phyloP scores from a whole-genome alignment of 2,113 vertebrate genomes.

The Vireo altiloquus region DNA sequence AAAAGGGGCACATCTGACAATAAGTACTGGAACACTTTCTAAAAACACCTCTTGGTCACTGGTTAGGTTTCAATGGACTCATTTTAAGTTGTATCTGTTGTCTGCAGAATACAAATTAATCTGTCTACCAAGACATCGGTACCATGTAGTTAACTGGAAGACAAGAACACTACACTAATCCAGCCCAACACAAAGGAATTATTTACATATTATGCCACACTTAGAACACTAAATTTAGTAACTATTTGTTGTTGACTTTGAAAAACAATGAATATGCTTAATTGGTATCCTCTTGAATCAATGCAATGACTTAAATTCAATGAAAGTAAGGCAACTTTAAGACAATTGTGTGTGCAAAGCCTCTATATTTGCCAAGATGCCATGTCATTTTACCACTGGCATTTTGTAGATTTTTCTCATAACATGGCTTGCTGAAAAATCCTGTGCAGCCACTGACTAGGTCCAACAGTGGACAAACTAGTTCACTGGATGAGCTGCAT shows the following conservation, averaged over 20 bases:
- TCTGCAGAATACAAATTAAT: background rate
- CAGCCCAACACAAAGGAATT: background rate
- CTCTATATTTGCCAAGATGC: background rate
- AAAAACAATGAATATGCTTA: background rate
- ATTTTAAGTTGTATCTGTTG: background rate
- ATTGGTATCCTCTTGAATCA: background rate
- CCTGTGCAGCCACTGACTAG: background rate
- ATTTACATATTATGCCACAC: background rate
- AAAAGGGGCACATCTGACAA: background rate
- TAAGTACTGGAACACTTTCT: background rate
- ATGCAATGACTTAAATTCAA: background rate
- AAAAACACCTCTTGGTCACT: background rate
- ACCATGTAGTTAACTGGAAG: background rate
- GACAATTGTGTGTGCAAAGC: background rate
- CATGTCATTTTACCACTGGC: background rate
- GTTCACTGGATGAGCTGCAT: background rate
- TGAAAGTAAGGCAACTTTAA: background rate
- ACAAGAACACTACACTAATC: background rate
- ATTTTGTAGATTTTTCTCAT: background rate
- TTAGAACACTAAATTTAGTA: background rate
- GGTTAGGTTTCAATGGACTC: background rate
- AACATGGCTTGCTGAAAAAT: background rate
- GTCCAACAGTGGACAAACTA: background rate
- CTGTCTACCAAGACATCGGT: background rate
- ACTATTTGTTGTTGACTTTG: background rate